A percentile compares a stretch with the other conserved stretches of the same genome.
phyloP scores from a whole-genome alignment of 1,140 invertebrate genomes.

The Drosophila azteca region DNA sequence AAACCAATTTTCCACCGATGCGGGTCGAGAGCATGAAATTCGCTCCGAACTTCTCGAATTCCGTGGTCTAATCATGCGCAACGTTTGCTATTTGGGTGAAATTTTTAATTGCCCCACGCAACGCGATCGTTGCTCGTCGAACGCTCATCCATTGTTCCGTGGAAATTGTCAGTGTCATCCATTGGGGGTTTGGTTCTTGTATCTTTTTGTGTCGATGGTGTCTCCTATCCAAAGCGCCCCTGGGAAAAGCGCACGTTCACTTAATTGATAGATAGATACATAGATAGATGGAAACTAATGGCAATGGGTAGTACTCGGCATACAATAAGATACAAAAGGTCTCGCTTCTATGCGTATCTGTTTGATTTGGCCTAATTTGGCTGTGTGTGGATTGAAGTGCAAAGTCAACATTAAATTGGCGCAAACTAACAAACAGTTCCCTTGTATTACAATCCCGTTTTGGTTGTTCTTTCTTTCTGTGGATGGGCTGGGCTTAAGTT shows the following conservation, averaged over 20 bases:
- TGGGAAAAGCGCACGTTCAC: constrained; percentile 67
- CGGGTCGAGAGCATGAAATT: constrained; percentile 47
- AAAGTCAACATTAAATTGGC: constrained; percentile 81
- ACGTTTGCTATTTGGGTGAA: constrained; percentile 72
- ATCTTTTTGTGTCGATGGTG: constrained; percentile 29
- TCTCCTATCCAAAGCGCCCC: constrained; percentile 71
- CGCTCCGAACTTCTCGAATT: constrained; percentile 52
- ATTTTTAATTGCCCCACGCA: constrained; percentile 70
- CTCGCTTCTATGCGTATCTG: constrained; percentile 36
- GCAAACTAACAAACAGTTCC: constrained; percentile 72
- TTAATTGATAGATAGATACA: constrained; percentile 69
- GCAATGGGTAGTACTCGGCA: background rate
- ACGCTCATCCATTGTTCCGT: constrained; percentile 39
- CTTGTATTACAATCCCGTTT: constrained; percentile 30
- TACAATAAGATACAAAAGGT: constrained; percentile 54
- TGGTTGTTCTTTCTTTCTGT: constrained; percentile 19
- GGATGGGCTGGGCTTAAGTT: constrained; percentile 32
- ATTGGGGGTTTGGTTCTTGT: constrained; percentile 43
- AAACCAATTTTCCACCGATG: constrained; percentile 36
- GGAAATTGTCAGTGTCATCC: constrained; percentile 71
- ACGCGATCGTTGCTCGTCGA: constrained; percentile 24
- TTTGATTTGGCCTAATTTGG: constrained; percentile 67
- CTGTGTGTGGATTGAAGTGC: constrained; percentile 56
- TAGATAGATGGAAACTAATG: constrained; percentile 30
- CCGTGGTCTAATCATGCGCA: constrained; percentile 75